Conservation (phyloP, 2,797 vertebrate species). For the Eleutherodactylus coqui region DNA sequence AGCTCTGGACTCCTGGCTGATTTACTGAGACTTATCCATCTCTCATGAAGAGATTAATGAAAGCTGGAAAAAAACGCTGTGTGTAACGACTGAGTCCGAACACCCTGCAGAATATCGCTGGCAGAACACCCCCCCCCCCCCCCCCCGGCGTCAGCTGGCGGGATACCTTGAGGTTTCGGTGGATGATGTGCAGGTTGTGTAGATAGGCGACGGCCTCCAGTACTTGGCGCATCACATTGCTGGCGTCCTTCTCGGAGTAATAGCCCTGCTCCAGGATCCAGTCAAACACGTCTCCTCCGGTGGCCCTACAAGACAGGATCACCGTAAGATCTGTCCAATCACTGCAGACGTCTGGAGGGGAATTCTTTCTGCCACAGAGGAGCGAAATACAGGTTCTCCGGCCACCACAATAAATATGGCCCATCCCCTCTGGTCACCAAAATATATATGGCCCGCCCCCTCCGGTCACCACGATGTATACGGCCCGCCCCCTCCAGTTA, state of each 20-base stretch:
- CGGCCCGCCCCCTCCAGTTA: background rate
- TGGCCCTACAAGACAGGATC: slow-evolving; percentile 75
- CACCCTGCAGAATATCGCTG: background rate
- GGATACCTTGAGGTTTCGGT: slow-evolving; percentile 86
- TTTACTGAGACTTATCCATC: too few relatives aligned
- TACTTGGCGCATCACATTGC: slow-evolving; percentile 86
- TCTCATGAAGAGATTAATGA: too few relatives aligned
- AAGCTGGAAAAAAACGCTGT: background rate
- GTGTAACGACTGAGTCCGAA: too few relatives aligned
- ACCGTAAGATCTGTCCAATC: slow-evolving; percentile 19
- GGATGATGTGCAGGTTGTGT: slow-evolving; percentile 86
- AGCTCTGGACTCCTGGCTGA: too few relatives aligned
- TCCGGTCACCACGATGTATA: background rate
- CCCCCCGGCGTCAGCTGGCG: background rate
- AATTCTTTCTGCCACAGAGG: background rate
- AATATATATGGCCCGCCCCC: background rate
- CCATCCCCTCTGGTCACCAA: background rate
- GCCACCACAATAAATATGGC: background rate
- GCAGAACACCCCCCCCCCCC: too few relatives aligned
- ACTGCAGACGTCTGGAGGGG: background rate
- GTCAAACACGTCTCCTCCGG: slow-evolving; percentile 87
- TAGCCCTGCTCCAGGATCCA: slow-evolving; percentile 89
- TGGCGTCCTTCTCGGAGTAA: slow-evolving; percentile 87
- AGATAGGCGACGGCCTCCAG: slow-evolving; percentile 86
- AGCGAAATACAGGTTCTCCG: too few relatives aligned